Base-by-base conservation (phyloP, 2,797 vertebrate genomes). In the Girardinus metallicus region DNA sequence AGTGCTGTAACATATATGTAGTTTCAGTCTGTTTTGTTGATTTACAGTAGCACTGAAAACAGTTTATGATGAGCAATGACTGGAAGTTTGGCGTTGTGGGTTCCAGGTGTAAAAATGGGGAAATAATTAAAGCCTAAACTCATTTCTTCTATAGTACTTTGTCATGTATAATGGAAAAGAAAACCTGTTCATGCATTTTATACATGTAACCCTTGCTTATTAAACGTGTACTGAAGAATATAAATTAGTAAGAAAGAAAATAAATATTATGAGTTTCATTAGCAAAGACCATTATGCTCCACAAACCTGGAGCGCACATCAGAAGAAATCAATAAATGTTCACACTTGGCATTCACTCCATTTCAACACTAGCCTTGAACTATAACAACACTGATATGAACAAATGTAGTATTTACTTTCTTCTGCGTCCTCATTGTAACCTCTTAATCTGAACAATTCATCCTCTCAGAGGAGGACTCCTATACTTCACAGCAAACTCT, bases 91-190 rank as follows among this genome's bases (percentile, higher is more conserved):
- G 84, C 84, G 76, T 84, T 6, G 70, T 60, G n/a, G 64, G 62
- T 26, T 62, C 46, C 15, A 31, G 72, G n/a, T 55, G 47, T 26
- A 34, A 68, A 29, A 83, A 81, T 46, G 74, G 55, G 57, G 43
- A 86, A 85, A 86, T 85, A 87, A 90, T 90, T 89, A 78, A 91
- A 84, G 78, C 75, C 79, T 85, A 71, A 80, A 84, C 76, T 86
- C 13, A 78, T 87, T 85, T 81, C 62, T 68, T 73, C 77, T 75
- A 51, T 75, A 80, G 84, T 43, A 82, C 76, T 73, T 80, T 64
- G 36, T 55, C 21, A 44, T 60, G 74, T 31, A 21, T 11, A 44
- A 23, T 75, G 31, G 46, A 81, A 66, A 66, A 72, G 66, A 76
- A 84, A 87, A 31, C 1, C 75, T 57, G 18, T 83, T 77, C 71